Base-by-base conservation (phyloP, 1,140 invertebrate species). In the Drosophila willistoni region DNA sequence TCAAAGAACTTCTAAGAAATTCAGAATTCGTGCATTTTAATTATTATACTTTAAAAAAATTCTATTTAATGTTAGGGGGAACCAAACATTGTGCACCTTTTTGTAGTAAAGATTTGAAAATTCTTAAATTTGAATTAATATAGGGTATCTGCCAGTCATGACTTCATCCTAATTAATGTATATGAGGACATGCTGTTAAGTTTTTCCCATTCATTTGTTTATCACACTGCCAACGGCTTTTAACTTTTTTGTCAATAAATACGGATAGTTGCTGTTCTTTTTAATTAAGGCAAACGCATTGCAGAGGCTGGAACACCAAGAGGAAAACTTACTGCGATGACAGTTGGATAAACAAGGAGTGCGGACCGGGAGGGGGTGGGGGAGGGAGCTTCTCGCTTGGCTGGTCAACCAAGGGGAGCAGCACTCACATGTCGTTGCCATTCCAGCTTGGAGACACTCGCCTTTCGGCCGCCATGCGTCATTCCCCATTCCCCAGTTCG, bases 221-320 rank as follows among this genome's bases (percentile, higher is more conserved):
- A 81, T 70, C 56, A 41, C 63, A 33, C 82, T 76, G 82, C 82
- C 83, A 82, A 75, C 76, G 78, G 77, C 75, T 65, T 85, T 86
- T 72, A 73, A 68, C 68, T 34, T 65, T 68, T 55, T 57, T 70
- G 79, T 85, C 81, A 71, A 68, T 66, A 77, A 67, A 41, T 39
- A 54, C 34, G 39, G 13, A 82, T 76, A 56, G 79, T 67, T 59
- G 81, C 63, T 68, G 66, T 77, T 86, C 77, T 82, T 85, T 85
- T 81, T 85, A 85, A 85, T 85, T 85, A 85, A 85, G 71, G 68
- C 71, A 64, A 86, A 86, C 81, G 68, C 81, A 73, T 59, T 81
- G 78, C 82, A 59, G 29, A 25, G 78, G 55, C 60, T 57, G 59
- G 65, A 33, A 56, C 74, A 44, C 13, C 10, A n/a, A 33, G 17